Base-by-base conservation (phyloP, 2,888 invertebrate genomes). In the Choristoneura rosaceana region DNA sequence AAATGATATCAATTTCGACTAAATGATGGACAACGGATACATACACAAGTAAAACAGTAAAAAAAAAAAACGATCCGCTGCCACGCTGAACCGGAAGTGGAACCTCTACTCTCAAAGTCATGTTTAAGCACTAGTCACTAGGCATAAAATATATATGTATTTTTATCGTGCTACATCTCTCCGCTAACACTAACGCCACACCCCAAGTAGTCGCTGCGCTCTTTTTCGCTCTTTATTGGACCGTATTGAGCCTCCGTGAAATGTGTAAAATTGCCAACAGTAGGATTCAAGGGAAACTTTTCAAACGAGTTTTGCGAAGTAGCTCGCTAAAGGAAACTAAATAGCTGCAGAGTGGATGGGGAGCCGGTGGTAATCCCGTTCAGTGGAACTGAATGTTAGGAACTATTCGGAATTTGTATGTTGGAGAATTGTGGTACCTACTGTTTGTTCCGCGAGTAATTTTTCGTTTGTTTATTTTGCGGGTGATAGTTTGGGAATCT, bases 201-300 rank as follows among this genome's bases (percentile, higher is more conserved):
- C 77, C 74, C 68, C 62, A 77, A 71, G 71, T 50, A 75, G 74
- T 75, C 76, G 75, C 77, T 80, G 82, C 74, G 74, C 79, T 82
- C 80, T 84, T 83, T 80, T 78, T 80, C 79, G 80, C 79, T 38
- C 78, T 86, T 84, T 86, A 88, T 87, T 87, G 87, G 78, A 86
- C 83, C 81, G 84, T 84, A 86, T 85, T 85, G 87, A 87, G 84
- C 84, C 84, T 81, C 84, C 76, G 84, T 87, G 83, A 87, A 87
- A 88, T 88, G 88, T 88, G 87, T 87, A 84, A 85, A 86, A 88
- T 86, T 88, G 85, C 84, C 82, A 87, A 87, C 87, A 87, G 84
- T 83, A 80, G 83, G 81, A 84, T 86, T 83, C 84, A 80, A 80
- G 83, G 74, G 71, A 80, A 87, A 87, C 81, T 84, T 86, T 80